Base-by-base conservation (phyloP, 2,113 vertebrate genomes). In the Calyptomena viridis region DNA sequence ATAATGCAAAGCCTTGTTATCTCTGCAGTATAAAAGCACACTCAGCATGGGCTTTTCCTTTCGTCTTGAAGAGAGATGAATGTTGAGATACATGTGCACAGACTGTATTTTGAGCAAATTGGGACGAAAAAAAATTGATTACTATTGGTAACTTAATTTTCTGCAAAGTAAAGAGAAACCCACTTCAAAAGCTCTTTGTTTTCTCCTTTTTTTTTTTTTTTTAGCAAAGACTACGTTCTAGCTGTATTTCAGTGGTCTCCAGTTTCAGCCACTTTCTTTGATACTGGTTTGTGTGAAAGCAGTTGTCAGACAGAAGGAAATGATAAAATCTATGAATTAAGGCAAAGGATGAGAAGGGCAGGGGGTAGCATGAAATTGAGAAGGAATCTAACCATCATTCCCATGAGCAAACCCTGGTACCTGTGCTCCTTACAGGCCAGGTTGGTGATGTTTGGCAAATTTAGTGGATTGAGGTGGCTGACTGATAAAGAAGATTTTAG, bases 191-290 rank as follows among this genome's bases (percentile, higher is more conserved):
- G 71, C 42, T 27, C 67, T 90, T 74, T 90, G 39, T 93, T 85
- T 53, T 49, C 55, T 56, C 35, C 35, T 67, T 88, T 84, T 58
- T 50, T 50, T 69, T 64, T 77, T 73, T 53, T 58, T 59, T 94
- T 94, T 86, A 86, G 87, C 86, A 94, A 87, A 96, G 62, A 55
- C 60, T 93, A 40, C 0, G 4, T 56, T 90, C 73, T 94, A 33
- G 71, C 68, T 92, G 87, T 96, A 75, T 96, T 93, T 92, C 82
- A 89, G 92, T 75, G 59, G 90, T 92, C 73, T 89, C 69, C 8
- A 44, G 88, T 95, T 96, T 93, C 92, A 97, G 88, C 64, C 74
- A 49, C 88, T 94, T 92, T 90, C 94, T 97, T 97, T 97, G 93
- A 92, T 92, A 76, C 31, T 0, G 12, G 53, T 86, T 82, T 78